Evolutionary conservation across 1,140 invertebrate genomes (phyloP), one percentile per base, ranked within the genome.

Genomic region (Cyclina sinensis): DNA sequence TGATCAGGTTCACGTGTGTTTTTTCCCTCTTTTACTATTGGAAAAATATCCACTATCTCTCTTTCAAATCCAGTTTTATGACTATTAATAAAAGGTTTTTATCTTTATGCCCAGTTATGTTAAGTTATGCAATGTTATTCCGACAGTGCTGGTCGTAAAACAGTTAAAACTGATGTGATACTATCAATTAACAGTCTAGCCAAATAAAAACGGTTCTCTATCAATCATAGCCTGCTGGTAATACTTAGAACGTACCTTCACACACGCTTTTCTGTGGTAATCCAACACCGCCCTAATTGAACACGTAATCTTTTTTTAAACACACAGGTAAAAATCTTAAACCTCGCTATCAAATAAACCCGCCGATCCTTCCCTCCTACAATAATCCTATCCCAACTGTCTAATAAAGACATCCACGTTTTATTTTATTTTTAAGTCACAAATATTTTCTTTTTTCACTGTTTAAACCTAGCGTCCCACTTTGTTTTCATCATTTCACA

Each of bases 141-240:
- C 7, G 18, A 18, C 24, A 62, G 24, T 27, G n/a, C 3, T 1
- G 57, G 57, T 62, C 24, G 57, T 62, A 27, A 62, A 62, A 62
- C n/a, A 27, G 57, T 43, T 43, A 43, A 43, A 43, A n/a, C n/a
- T 14, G 43, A 43, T 4, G 4, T 14, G 43, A 43, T n/a, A 27
- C 18, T 62, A 62, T 62, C 27, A 62, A 62, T 62, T 62, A 62
- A 14, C n/a, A 9, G 57, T 62, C 57, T 62, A 62, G 57, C 24
- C 57, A 62, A 27, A 62, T 27, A 57, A 62, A 1, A 21, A 62
- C 57, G 7, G 57, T 7, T n/a, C 27, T 21, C 27, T 24, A 54
- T 54, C 21, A 54, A 27, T 62, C 9, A 1, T 4, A 24, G 57
- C 57, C 43, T n/a, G n/a, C n/a, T n/a, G n/a, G n/a, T n/a, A n/a